phyloP scores from a whole-genome alignment of 2,888 invertebrate species.

The Pseudococcus jackbeardsleyi region DNA sequence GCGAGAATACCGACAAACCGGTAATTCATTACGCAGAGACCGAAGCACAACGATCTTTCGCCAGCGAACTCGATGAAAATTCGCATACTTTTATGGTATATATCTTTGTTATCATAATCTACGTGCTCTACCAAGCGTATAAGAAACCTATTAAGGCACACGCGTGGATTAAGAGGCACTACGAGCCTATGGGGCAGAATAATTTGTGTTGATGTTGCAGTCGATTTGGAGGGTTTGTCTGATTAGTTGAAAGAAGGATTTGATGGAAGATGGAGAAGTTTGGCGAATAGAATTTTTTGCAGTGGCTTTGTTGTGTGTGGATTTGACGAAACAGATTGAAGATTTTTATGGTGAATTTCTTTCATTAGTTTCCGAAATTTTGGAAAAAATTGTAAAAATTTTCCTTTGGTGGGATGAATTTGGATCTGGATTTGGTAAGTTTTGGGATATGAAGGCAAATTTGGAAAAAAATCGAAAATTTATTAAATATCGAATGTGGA shows the following conservation, averaged over 20 bases:
- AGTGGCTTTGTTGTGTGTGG: no score
- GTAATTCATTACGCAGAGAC: slow-evolving; percentile 5
- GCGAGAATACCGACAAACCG: slow-evolving; percentile 28
- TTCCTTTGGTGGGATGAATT: no score
- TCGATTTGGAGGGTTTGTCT: no score
- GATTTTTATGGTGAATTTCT: no score
- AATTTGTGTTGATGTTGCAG: not conserved
- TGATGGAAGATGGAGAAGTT: not conserved
- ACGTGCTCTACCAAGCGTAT: slow-evolving; percentile 17
- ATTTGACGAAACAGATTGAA: no score
- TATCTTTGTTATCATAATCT: slow-evolving; percentile 20
- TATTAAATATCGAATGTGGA: no score
- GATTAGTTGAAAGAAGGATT: not conserved
- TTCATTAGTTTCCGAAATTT: no score
- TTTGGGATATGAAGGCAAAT: no score
- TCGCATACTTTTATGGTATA: not conserved
- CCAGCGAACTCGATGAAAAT: not conserved
- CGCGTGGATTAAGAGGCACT: slow-evolving; percentile 5
- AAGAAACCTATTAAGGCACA: slow-evolving; percentile 22
- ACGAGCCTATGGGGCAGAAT: not conserved
- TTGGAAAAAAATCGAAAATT: no score
- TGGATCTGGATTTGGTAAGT: no score
- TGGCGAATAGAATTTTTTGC: not conserved
- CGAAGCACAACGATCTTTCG: not conserved
- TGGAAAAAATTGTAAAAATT: no score